A percentile compares a stretch with the other conserved stretches of the same genome.
Conservation (phyloP, 1,140 invertebrate genomes). For the Monochamus saltuarius region DNA sequence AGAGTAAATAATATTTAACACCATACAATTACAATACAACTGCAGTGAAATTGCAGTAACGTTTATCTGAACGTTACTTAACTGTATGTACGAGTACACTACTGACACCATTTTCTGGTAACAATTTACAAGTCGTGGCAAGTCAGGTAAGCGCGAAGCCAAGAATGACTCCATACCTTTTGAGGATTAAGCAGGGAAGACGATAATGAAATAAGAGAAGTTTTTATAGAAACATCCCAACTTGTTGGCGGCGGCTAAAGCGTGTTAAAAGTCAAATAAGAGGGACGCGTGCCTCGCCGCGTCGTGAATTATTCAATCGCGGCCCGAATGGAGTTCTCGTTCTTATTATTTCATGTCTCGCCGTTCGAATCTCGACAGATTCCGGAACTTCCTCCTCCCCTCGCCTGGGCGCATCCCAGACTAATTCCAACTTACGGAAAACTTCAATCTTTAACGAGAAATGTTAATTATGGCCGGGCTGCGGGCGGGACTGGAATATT, state of each 20-base stretch:
- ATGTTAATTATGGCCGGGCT: slow-evolving; percentile 30
- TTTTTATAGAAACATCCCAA: too few relatives aligned
- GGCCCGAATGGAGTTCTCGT: slow-evolving; percentile 28
- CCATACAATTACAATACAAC: too few relatives aligned
- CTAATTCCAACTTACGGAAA: slow-evolving; percentile 34
- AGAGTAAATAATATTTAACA: too few relatives aligned
- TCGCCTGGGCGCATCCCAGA: slow-evolving; percentile 16
- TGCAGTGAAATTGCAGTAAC: too few relatives aligned
- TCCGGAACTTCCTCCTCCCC: slow-evolving; percentile 25
- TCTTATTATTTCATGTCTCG: slow-evolving; percentile 35
- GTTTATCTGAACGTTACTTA: too few relatives aligned
- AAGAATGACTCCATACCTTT: too few relatives aligned
- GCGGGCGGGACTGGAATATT: slow-evolving; percentile 24
- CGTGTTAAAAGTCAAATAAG: slow-evolving; percentile 36
- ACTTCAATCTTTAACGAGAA: slow-evolving; percentile 34
- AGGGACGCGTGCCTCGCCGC: slow-evolving; percentile 30
- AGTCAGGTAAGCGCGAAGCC: too few relatives aligned
- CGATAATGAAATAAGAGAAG: too few relatives aligned
- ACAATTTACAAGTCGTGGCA: too few relatives aligned
- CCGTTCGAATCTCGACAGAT: slow-evolving; percentile 33
- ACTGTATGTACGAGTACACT: too few relatives aligned
- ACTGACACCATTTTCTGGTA: too few relatives aligned
- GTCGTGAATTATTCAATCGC: slow-evolving; percentile 33
- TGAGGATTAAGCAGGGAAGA: too few relatives aligned
- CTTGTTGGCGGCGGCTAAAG: slow-evolving; percentile 20